phyloP scores from a whole-genome alignment of 2,797 vertebrate species.

The Macropus fuliginosus region DNA sequence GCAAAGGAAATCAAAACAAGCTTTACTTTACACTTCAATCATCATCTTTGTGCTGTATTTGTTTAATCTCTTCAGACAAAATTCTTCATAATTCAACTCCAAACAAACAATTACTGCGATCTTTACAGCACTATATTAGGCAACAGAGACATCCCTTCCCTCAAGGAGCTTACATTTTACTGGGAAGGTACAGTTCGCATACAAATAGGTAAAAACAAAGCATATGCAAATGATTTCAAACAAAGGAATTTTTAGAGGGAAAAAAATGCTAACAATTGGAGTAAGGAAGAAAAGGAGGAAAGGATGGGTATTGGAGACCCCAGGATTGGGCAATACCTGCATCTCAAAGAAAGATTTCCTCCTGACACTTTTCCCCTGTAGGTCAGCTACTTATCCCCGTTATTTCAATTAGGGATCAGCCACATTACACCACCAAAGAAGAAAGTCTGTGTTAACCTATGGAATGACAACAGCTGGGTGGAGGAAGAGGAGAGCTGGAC shows the following conservation, averaged over 20 bases:
- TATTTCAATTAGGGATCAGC: neutral
- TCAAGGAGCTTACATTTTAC: neutral
- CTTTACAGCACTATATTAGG: neutral
- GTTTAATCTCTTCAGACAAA: neutral
- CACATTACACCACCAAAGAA: neutral
- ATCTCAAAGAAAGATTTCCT: neutral
- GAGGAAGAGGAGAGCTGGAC: neutral
- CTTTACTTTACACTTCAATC: neutral
- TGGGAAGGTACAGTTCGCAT: neutral
- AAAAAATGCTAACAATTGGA: neutral
- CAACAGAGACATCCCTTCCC: neutral
- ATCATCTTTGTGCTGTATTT: neutral
- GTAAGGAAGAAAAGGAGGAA: neutral
- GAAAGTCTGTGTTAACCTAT: neutral
- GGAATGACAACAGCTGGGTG: neutral
- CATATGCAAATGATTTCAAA: neutral
- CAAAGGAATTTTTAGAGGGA: neutral
- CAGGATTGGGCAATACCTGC: neutral
- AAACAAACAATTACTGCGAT: neutral
- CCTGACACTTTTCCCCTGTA: neutral
- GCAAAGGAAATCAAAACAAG: neutral
- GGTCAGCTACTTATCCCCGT: neutral
- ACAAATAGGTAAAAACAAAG: neutral
- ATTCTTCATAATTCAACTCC: neutral
- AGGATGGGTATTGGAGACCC: neutral